phyloP scores from a whole-genome alignment of 2,888 invertebrate genomes.

The Thelaira solivaga region DNA sequence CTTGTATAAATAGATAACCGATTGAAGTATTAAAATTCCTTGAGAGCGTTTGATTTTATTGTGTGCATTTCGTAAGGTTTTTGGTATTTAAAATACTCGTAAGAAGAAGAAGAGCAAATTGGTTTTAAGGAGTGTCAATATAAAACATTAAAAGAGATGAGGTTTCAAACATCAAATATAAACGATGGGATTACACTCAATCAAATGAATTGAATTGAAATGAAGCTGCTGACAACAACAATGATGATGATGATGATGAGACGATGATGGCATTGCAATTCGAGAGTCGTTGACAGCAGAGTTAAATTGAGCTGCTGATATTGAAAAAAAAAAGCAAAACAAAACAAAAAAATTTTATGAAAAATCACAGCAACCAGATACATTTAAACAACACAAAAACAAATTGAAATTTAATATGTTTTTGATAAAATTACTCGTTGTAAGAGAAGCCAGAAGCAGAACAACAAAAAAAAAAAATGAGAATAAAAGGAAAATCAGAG shows the following conservation, averaged over 20 bases:
- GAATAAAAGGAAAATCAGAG: background rate
- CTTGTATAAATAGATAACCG: background rate
- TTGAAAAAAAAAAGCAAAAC: background rate
- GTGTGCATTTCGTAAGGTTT: slow-evolving; percentile 6
- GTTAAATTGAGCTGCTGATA: slow-evolving; percentile 10
- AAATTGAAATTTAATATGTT: slow-evolving; percentile 52
- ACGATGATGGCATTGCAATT: too few relatives aligned
- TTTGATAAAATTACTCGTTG: slow-evolving; percentile 3
- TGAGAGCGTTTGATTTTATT: slow-evolving; percentile 42
- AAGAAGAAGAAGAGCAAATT: background rate
- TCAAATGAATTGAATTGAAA: slow-evolving; percentile 26
- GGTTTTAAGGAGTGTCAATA: slow-evolving; percentile 52
- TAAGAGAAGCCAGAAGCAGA: slow-evolving; percentile 1
- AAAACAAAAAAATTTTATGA: slow-evolving; percentile 12
- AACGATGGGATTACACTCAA: slow-evolving; percentile 34
- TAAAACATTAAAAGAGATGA: slow-evolving; percentile 33
- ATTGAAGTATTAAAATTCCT: slow-evolving; percentile 20
- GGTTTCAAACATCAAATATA: slow-evolving; percentile 53
- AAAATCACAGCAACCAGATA: slow-evolving; percentile 13
- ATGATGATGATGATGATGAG: background rate
- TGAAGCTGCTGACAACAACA: background rate
- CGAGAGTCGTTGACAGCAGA: slow-evolving; percentile 15
- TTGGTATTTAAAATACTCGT: slow-evolving; percentile 25
- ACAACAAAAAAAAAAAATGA: background rate
- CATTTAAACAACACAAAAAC: slow-evolving; percentile 13